Base-by-base conservation (phyloP, 1,140 invertebrate species). In the Hyles vespertilio region DNA sequence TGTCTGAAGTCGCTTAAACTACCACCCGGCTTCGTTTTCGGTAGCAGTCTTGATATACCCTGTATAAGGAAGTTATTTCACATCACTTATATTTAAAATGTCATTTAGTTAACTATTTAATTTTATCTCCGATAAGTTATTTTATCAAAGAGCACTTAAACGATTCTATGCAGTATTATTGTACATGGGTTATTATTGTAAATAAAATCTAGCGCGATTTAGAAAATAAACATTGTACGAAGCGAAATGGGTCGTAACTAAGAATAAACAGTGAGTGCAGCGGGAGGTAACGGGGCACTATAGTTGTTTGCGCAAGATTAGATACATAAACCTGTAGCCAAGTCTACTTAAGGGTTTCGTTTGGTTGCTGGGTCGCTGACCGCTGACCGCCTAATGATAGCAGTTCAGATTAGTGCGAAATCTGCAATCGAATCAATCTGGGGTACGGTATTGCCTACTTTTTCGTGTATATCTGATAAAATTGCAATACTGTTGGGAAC, bases 261-360 rank as follows among this genome's bases (percentile, higher is more conserved):
- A 69, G 72, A 75, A 77, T 74, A 75, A 79, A 67, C 64, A 59
- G 65, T 57, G 66, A 70, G 65, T 73, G 68, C 65, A 72, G 50
- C 63, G 59, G 63, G 11, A 56, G 61, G 51, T 48, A 67, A 60
- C 61, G 57, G 52, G 46, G 53, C 49, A 56, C 48, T 56, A 50
- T 56, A 63, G 63, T 67, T 72, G 71, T 76, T 77, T 78, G 75
- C 64, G 64, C 62, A 72, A 79, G 74, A 74, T 77, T 70, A 75
- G 70, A 74, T 70, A 70, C 69, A 70, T 69, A 76, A 78, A 74
- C 65, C 63, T 63, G 60, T 63, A 65, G 61, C 66, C 46, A 32
- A 56, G 58, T 45, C 63, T 65, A 63, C 55, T 56, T 60, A 60
- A 58, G 51, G 58, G 49, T 57, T 57, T 60, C 55, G 36, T 53